A percentile compares a stretch with the other conserved stretches of the same genome.
These are phyloP conservation scores for Eupithecia tripunctaria DNA, from an alignment of 2,888 invertebrate genomes.

Conservation along the genomic window DNA sequence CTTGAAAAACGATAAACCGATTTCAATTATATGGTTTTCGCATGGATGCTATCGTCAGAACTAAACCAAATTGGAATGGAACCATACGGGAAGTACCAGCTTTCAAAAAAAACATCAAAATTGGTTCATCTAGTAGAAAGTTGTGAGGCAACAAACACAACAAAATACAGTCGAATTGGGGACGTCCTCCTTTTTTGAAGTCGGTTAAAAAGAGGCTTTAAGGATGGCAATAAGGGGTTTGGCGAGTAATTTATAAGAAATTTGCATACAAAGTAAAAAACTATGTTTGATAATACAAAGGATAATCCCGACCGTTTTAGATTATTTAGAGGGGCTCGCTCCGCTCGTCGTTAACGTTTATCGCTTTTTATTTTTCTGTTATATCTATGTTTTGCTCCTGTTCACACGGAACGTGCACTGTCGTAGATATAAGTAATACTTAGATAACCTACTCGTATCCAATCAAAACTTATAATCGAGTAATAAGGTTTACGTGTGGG, in stretches of 20 bases:
- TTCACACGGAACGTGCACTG: not conserved
- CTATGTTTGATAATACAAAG: not conserved
- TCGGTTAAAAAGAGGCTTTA: not conserved
- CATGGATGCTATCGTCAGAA: too few relatives aligned
- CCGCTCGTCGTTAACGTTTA: not conserved
- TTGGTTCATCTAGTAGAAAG: too few relatives aligned
- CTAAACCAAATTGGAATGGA: too few relatives aligned
- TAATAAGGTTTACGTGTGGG: constrained; percentile 2
- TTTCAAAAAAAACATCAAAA: too few relatives aligned
- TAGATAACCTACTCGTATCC: not conserved
- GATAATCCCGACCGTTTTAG: not conserved
- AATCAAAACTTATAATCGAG: not conserved
- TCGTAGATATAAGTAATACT: not conserved
- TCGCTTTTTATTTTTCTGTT: not conserved
- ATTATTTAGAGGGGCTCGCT: not conserved
- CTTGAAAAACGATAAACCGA: too few relatives aligned
- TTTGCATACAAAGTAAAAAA: not conserved
- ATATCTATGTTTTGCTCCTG: not conserved
- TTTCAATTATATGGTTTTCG: too few relatives aligned
- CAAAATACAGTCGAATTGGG: too few relatives aligned
- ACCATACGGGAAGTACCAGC: too few relatives aligned
- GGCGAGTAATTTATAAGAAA: not conserved
- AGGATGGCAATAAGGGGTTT: not conserved
- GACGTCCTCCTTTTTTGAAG: too few relatives aligned
- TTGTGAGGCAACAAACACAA: too few relatives aligned